These are phyloP conservation scores for Zaprionus davidi DNA, from an alignment of 1,140 invertebrate species.

Conservation along the genomic window DNA sequence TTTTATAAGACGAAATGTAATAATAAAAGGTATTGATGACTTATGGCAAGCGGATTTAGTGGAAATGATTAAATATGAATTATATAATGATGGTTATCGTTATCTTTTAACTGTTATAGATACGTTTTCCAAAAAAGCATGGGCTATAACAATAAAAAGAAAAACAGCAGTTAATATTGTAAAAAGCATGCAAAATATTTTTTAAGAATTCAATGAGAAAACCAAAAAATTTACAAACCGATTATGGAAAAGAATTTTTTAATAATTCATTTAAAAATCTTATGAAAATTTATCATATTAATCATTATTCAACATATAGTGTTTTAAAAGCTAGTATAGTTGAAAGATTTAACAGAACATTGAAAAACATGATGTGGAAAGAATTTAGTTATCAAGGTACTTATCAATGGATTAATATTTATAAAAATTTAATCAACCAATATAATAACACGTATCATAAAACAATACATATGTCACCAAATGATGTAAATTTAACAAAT, in stretches of 20 bases:
- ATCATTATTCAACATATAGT: too few species aligned
- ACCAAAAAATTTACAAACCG: too few species aligned
- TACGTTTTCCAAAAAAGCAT: conserved; percentile 15
- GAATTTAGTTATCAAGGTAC: too few species aligned
- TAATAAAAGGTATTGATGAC: conserved; percentile 80
- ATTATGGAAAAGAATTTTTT: too few species aligned
- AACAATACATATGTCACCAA: too few species aligned
- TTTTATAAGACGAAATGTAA: conserved; percentile 72
- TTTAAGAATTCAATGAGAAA: conserved; percentile 5
- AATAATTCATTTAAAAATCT: neutral
- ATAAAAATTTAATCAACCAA: too few species aligned
- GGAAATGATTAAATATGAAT: conserved; percentile 64
- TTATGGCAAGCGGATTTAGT: conserved; percentile 84
- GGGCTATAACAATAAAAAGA: conserved; percentile 1
- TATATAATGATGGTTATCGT: conserved; percentile 12
- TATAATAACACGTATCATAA: too few species aligned
- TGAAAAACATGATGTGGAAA: too few species aligned
- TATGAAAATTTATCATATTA: conserved; percentile 29
- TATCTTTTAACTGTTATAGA: conserved; percentile 33
- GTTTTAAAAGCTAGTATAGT: too few species aligned
- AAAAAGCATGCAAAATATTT: conserved; percentile 13
- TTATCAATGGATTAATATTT: too few species aligned
- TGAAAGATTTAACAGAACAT: too few species aligned
- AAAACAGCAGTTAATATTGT: conserved; percentile 13
- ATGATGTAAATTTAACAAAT: too few species aligned